Evolutionary conservation across 1,140 invertebrate genomes (phyloP), one percentile per base, ranked within the genome.

Genomic region (Lethocerus indicus): DNA sequence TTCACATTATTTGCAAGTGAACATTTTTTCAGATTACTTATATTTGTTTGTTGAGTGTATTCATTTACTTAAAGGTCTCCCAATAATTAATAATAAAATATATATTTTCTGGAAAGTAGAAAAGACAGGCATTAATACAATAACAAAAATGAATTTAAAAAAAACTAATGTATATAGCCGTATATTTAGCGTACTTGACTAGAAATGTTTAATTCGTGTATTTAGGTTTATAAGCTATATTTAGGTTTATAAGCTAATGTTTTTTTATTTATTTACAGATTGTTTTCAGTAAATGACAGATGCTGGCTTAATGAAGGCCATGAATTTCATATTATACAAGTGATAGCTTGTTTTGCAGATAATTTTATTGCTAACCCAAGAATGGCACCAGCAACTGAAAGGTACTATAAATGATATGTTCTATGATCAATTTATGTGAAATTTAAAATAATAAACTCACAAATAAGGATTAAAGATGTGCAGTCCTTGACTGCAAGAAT

Each of bases 251-350:
- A 32, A 32, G 41, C 3, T 40, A 42, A n/a, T 53, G 9, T 40
- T 50, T 49, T 54, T 5, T 50, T 54, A 56, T 55, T 48, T 45
- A 59, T 58, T 59, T 67, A 44, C 52, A 78, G 81, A 61, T 67
- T 81, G 69, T 74, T 81, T 56, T 76, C 78, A 25, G 72, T 78
- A 57, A 81, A 82, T 60, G 81, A 83, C 59, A 70, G 79, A 50
- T 74, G 77, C 50, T 86, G 82, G 81, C 65, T 81, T 41, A 75
- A 74, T 23, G 76, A 81, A 66, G 79, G 80, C 18, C 81, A 84
- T 58, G 81, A 86, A 64, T 78, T 79, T 63, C 81, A 85, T 66
- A 66, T 83, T 26, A 77, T 80, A 46, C 72, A 76, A 63, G 78
- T 75, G 0, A 76, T 77, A 24, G 73, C 75, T 29, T 70, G 71